Conservation (phyloP, 1,140 invertebrate genomes). For the Macrobrachium rosenbergii region DNA sequence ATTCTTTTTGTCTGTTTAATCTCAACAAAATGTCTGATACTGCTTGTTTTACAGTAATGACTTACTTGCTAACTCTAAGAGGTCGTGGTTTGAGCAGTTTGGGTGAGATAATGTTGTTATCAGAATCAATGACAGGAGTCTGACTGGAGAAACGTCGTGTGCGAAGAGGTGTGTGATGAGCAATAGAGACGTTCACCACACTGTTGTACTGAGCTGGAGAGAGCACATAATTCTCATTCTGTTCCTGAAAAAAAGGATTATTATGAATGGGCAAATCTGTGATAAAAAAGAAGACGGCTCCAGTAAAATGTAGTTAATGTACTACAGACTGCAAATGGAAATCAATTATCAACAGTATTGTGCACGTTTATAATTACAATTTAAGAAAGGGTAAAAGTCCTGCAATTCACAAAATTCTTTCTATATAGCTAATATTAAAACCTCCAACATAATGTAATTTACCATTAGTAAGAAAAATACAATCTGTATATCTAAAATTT, state of each 20-base stretch:
- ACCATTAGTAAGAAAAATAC: too few species aligned
- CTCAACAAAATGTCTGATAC: background rate
- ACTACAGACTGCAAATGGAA: too few species aligned
- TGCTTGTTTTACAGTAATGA: background rate
- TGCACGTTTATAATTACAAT: background rate
- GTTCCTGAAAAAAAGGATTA: slow-evolving; percentile 39
- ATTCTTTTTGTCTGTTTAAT: background rate
- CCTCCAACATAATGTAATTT: too few species aligned
- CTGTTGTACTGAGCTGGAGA: slow-evolving; percentile 62
- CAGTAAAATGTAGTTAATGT: too few species aligned
- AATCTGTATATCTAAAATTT: too few species aligned
- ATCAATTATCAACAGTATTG: too few species aligned
- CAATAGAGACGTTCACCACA: slow-evolving; percentile 47
- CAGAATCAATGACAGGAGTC: slow-evolving; percentile 50
- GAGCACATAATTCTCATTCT: slow-evolving; percentile 59
- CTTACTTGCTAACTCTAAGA: slow-evolving; percentile 58
- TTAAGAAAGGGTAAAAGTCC: background rate
- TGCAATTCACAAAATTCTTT: too few species aligned
- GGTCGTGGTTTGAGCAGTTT: slow-evolving; percentile 52
- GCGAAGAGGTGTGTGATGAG: slow-evolving; percentile 33
- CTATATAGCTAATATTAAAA: too few species aligned
- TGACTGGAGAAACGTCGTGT: slow-evolving; percentile 42
- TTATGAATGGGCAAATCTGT: background rate
- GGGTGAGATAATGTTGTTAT: slow-evolving; percentile 52
- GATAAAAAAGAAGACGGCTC: background rate